These are phyloP conservation scores for Ichneumon xanthorius DNA, from an alignment of 2,888 invertebrate species.

Conservation along the genomic window DNA sequence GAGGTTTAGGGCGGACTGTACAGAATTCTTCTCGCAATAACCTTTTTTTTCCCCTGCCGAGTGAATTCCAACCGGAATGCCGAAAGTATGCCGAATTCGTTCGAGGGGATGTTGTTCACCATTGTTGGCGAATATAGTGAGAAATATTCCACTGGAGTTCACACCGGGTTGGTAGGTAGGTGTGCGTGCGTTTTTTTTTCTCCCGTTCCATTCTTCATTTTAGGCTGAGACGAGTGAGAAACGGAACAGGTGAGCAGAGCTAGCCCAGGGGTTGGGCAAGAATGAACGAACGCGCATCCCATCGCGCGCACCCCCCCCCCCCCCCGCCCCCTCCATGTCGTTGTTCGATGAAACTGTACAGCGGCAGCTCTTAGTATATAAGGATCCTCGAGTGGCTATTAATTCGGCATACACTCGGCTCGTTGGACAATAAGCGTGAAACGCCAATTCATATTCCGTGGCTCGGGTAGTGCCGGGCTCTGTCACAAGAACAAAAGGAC, in stretches of 20 bases:
- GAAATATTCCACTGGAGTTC: conserved; percentile 53
- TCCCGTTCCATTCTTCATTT: conserved; percentile 23
- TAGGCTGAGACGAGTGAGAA: conserved; percentile 44
- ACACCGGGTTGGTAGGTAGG: conserved; percentile 32
- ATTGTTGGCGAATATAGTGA: conserved; percentile 58
- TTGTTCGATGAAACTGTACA: conserved; percentile 37
- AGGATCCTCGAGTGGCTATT: conserved; percentile 81
- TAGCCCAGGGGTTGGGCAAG: conserved; percentile 63
- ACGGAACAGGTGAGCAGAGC: conserved; percentile 67
- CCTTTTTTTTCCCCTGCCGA: background rate
- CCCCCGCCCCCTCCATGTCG: conserved; percentile 43
- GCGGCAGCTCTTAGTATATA: conserved; percentile 70
- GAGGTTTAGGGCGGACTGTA: background rate
- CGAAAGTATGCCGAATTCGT: background rate
- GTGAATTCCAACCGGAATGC: conserved; percentile 15
- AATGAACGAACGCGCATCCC: conserved; percentile 52
- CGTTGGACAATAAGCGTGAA: conserved; percentile 82
- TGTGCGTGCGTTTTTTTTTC: conserved; percentile 16
- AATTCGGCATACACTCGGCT: conserved; percentile 82
- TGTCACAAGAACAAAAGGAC: conserved; percentile 75
- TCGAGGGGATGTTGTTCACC: conserved; percentile 10
- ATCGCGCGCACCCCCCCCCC: conserved; percentile 47
- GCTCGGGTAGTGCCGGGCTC: conserved; percentile 75
- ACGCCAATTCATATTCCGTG: conserved; percentile 82
- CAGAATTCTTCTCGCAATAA: background rate